Conservation (phyloP, 2,797 vertebrate genomes). For the Clamator glandarius region DNA sequence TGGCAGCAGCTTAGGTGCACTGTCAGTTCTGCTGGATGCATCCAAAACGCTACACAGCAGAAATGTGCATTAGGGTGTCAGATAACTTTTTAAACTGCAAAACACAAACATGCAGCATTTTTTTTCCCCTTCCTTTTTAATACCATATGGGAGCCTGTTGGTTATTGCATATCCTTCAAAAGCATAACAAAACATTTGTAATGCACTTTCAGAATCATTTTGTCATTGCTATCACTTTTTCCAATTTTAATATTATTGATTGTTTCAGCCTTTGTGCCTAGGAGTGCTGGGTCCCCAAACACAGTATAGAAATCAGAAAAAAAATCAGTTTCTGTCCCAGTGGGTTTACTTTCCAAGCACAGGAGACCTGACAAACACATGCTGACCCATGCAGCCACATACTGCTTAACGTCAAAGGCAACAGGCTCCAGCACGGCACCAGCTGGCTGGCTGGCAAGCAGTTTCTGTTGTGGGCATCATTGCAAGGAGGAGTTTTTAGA, state of each 20-base stretch:
- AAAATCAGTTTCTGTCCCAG: neutral
- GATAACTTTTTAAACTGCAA: neutral
- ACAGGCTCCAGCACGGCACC: neutral
- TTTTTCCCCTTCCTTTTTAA: neutral
- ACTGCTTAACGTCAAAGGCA: neutral
- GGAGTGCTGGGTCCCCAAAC: neutral
- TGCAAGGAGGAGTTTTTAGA: neutral
- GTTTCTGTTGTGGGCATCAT: neutral
- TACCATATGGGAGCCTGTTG: neutral
- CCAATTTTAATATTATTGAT: neutral
- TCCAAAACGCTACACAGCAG: accelerated
- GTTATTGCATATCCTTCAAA: neutral
- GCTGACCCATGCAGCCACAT: neutral
- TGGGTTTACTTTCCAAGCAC: neutral
- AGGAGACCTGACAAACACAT: accelerated
- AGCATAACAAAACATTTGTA: neutral
- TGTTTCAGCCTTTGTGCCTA: neutral
- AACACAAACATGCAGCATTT: neutral
- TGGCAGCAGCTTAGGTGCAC: neutral
- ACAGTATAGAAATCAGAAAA: neutral
- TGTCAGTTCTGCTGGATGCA: neutral
- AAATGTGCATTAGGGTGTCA: neutral
- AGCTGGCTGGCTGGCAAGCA: neutral
- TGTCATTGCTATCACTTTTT: neutral
- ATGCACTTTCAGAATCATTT: neutral